Evolutionary conservation across 2,888 invertebrate species (phyloP).

Genomic region (Nymphalis polychloros): DNA sequence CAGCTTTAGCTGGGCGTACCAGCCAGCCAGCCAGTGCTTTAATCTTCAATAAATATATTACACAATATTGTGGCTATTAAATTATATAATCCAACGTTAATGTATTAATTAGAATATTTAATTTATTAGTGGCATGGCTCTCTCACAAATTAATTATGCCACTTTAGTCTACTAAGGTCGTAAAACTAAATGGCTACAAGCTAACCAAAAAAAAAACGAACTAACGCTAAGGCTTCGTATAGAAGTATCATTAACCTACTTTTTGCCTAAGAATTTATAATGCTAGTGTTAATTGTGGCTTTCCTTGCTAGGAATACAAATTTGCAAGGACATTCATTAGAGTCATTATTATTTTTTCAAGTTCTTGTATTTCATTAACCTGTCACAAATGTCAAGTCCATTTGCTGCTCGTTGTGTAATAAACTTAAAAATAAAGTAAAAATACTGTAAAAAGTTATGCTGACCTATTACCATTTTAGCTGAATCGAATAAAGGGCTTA

Average conservation of each 20-base stretch:
- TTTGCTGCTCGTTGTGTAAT: slow-evolving; percentile 7
- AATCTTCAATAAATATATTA: too few relatives aligned
- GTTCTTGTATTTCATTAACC: slow-evolving; percentile 23
- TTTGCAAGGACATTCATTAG: slow-evolving; percentile 33
- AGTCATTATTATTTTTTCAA: slow-evolving; percentile 25
- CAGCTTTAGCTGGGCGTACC: too few relatives aligned
- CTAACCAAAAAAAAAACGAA: slow-evolving; percentile 15
- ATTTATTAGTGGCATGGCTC: background rate
- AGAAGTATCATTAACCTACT: slow-evolving; percentile 21
- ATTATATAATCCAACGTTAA: background rate
- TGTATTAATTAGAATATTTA: background rate
- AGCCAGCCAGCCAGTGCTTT: too few relatives aligned
- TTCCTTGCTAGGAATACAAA: slow-evolving; percentile 26
- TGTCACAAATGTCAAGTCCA: slow-evolving; percentile 20
- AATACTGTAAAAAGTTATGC: too few relatives aligned
- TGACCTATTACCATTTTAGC: too few relatives aligned
- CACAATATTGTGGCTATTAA: background rate
- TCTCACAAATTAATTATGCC: slow-evolving; percentile 9
- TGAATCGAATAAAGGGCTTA: background rate
- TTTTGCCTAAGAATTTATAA: slow-evolving; percentile 20
- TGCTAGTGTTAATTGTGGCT: slow-evolving; percentile 27
- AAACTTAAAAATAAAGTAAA: too few relatives aligned
- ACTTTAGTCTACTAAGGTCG: background rate
- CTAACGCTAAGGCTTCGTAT: slow-evolving; percentile 8
- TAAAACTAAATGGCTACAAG: slow-evolving; percentile 9